Percentiles rank a stretch among this genome's conserved stretches.
Evolutionary conservation across 1,140 invertebrate species (phyloP).

Genomic region (Ericerus pela): DNA sequence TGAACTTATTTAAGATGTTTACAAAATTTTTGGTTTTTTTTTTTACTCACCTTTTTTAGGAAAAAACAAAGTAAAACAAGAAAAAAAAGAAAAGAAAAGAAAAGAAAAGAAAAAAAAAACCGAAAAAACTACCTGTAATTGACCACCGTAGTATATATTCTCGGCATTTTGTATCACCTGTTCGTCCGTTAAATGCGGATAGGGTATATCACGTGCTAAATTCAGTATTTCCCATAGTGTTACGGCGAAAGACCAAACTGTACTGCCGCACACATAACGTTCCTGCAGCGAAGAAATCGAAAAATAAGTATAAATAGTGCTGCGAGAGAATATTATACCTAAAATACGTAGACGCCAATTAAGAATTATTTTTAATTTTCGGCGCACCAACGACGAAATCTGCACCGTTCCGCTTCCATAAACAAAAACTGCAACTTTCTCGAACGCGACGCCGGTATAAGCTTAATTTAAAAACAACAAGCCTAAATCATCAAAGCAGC

Average conservation of each 20-base stretch:
- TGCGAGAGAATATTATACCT: too few relatives aligned
- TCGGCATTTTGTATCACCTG: constrained; percentile 59
- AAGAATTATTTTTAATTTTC: not conserved
- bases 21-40: too few relatives aligned
- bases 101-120: not conserved
- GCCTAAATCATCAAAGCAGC: too few relatives aligned
- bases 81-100: not conserved
- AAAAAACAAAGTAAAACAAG: not conserved
- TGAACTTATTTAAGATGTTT: too few relatives aligned
- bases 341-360: not conserved
- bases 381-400: not conserved
- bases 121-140: constrained; percentile 37
- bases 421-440: too few relatives aligned
- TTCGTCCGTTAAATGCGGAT: constrained; percentile 50
- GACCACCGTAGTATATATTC: constrained; percentile 47
- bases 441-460: too few relatives aligned
- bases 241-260: constrained; percentile 52
- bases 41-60: too few relatives aligned
- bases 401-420: too few relatives aligned
- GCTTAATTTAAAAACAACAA: too few relatives aligned
- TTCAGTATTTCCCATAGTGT: constrained; percentile 62
- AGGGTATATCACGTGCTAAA: constrained; percentile 54
- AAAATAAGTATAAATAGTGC: too few relatives aligned
- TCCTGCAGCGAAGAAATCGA: constrained; percentile 34
- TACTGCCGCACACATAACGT: constrained; percentile 45